Evolutionary conservation across 1,140 invertebrate species (phyloP), one percentile per base, ranked within the genome.

Genomic region (Cherax quadricarinatus): DNA sequence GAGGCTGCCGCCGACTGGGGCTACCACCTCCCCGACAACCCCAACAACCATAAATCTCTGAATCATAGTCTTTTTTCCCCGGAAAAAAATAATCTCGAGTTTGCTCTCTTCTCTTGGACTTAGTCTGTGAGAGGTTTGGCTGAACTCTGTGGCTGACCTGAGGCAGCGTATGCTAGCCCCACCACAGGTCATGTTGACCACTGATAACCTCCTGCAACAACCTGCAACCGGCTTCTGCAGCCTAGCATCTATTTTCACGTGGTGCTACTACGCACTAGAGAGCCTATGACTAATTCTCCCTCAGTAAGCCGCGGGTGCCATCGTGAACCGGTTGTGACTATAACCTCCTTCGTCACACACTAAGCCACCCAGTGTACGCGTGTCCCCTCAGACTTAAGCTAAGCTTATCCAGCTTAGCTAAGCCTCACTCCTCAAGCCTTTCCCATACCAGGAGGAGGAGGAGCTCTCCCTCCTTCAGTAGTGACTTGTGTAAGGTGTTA

Each of bases 91-190:
- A 1, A 41, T 41, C 30, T 88, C 48, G 30, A 86, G 86, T 80
- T 48, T 24, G n/a, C 57, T 62, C 18, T 57, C 86, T 78, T 78
- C 73, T 21, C 30, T 87, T 78, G 86, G 86, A 87, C 86, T 78
- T 87, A 87, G 86, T 78, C 73, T 87, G 12, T 70, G 86, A 79
- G 62, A 21, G 14, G 14, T 21, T 5, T 6, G 12, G 5, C 14
- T 18, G 62, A 60, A 60, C 57, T 60, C 57, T 66, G 53, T 57
- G 62, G 18, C 62, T 66, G 18, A 18, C 62, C 62, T 18, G 62
- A 66, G 62, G 62, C 62, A 18, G 86, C 41, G 48, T 66, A 73
- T 51, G 10, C 48, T 21, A 21, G 41, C 41, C 57, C 62, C 66
- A 62, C 41, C 73, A 16, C 73, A 16, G 75, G 86, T 9, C 75